Evolutionary conservation across 92 coral and sea anemone genomes (phyloP), one percentile per base, ranked within the genome.

Genomic region (Epizoanthus stellaris): DNA sequence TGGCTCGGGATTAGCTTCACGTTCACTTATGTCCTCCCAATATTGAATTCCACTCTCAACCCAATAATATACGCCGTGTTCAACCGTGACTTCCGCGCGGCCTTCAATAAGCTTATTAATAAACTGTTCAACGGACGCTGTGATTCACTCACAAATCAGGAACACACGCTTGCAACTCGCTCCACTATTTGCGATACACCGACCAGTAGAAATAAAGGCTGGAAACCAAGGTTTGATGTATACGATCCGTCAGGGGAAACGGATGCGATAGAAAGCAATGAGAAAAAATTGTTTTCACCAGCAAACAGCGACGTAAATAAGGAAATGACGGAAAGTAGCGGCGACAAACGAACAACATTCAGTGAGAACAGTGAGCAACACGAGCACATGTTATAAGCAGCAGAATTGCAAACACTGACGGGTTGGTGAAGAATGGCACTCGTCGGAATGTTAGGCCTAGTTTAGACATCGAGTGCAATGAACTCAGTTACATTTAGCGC

Each of bases 11-110:
- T 94, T 23, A 85, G 73, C n/a, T 74, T 87, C 25, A 85, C 93
- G 1, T 94, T 94, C 67, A 45, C 77, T 30, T 94, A 89, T 21
- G 92, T 92, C n/a, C 81, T 94, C 14, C 95, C 98, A 2, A 82
- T 92, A 12, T 80, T 92, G 12, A 94, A 94, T 75, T 91, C 95
- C 59, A 89, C 98, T 2, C 70, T 94, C 57, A 94, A 94, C 40
- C 98, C 98, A 7, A 87, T 94, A 52, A 94, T 94, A 57, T 94
- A 94, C 69, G 95, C 97, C 3, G 56, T 93, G 43, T 93, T 93
- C 85, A 93, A 93, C 67, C 87, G 93, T 30, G 97, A 94, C 12
- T 94, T 94, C 68, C 82, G 98, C 6, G 36, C 79, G 7, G 98
- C 98, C 15, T 94, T 94, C 64, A 79, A 64, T 16, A 79, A 45